Evolutionary conservation across 2,888 invertebrate genomes (phyloP).

Genomic region (Phyllotreta striolata): DNA sequence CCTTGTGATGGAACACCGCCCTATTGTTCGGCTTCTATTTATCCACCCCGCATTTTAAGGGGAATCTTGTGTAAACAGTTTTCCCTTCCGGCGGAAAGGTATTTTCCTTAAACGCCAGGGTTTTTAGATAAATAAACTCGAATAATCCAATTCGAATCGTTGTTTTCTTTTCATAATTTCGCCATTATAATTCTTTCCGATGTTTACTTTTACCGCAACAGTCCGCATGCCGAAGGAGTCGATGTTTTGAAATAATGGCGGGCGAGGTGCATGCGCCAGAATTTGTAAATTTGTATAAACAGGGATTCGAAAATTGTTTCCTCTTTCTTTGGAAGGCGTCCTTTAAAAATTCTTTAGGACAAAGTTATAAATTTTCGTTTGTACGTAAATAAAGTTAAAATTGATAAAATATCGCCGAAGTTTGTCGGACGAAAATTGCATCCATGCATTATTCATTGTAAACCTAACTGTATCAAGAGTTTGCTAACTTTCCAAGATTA

Average conservation of each 20-base stretch:
- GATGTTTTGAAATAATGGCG: too few relatives aligned
- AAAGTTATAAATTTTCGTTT: conserved; percentile 64
- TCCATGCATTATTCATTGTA: conserved; percentile 64
- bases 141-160: conserved; percentile 50
- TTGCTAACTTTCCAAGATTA: conserved; percentile 56
- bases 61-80: conserved; percentile 42
- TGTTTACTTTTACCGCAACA: too few relatives aligned
- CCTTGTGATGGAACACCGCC: conserved; percentile 35
- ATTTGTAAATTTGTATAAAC: too few relatives aligned
- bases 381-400: conserved; percentile 65
- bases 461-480: conserved; percentile 62
- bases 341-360: conserved; percentile 57
- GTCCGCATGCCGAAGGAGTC: conserved; percentile 6
- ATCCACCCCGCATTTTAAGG: conserved; percentile 51
- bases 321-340: conserved; percentile 47
- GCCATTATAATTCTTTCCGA: conserved; percentile 39
- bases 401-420: conserved; percentile 65
- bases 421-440: conserved; percentile 64
- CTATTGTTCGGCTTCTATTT: conserved; percentile 58
- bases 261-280: too few relatives aligned
- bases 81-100: conserved; percentile 32
- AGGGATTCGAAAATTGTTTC: conserved; percentile 17
- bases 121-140: conserved; percentile 48
- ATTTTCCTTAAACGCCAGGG: conserved; percentile 43
- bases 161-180: conserved; percentile 57